Evolutionary conservation across 2,888 invertebrate species (phyloP), one percentile per base, ranked within the genome.

Genomic region (Sicus ferrugineus): DNA sequence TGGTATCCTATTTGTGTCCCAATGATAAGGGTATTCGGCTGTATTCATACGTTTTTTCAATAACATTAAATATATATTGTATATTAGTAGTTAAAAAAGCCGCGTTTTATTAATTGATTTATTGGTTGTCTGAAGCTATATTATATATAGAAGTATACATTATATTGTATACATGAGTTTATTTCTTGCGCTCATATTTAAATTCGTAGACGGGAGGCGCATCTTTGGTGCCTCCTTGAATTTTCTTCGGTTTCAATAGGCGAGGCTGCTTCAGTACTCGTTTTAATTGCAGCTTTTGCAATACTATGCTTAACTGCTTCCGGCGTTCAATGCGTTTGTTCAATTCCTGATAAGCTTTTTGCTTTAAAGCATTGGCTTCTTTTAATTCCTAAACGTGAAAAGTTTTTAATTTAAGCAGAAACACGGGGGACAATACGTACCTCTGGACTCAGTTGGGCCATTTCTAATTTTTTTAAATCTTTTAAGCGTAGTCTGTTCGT

Each of bases 181-280:
- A 94, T 85, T 90, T 90, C 81, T 95, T 95, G 75, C 96, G 88
- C 81, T 93, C 91, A 80, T 91, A 94, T 75, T 90, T 91, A 88
- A 95, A 96, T 77, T 90, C 86, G 81, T 93, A 95, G 4, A 95
- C 87, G 0, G 95, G 92, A 0, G 95, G 90, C 0, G 89, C 82
- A 16, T 88, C 85, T 75, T 90, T 90, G 0, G 91, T 90, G 1
- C 89, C 94, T 6, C 83, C 81, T 67, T 87, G 87, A 1, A 94
- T 78, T 74, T 87, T 86, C 78, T 89, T 91, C 0, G 93, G 93
- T 75, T 90, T 91, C 56, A 90, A 77, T 0, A 87, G 79, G 58
- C 89, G 90, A 63, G 89, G 90, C 74, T 90, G 89, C 74, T 91
- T 90, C 0, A 95, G 81, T 63, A 89, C 88, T 56, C 89, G 88